A percentile compares a stretch with the other conserved stretches of the same genome.
These are phyloP conservation scores for Isoperla grammatica DNA, from an alignment of 2,888 invertebrate species.

Conservation along the genomic window DNA sequence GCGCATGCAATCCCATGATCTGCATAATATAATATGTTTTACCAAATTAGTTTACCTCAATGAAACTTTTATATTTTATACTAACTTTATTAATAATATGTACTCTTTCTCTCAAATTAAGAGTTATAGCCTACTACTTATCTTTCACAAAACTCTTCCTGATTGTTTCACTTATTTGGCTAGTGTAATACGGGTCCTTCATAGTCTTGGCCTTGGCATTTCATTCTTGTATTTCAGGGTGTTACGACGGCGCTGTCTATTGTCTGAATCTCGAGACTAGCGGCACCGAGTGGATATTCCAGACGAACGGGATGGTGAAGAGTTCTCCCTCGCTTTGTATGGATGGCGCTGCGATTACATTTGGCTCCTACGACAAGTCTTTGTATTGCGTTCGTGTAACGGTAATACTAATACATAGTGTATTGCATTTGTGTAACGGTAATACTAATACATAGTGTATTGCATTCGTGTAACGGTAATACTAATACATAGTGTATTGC, in stretches of 20 bases:
- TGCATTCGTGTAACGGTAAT: constrained; percentile 52
- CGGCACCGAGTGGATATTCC: constrained; percentile 54
- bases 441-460: constrained; percentile 51
- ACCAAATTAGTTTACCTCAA: too few relatives aligned
- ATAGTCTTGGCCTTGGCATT: too few relatives aligned
- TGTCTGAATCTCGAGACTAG: constrained; percentile 54
- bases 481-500: constrained; percentile 55
- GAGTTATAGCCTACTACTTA: too few relatives aligned
- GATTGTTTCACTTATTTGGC: too few relatives aligned
- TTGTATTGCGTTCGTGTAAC: constrained; percentile 53
- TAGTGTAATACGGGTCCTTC: too few relatives aligned
- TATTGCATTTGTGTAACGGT: constrained; percentile 55
- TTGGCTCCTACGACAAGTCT: constrained; percentile 67
- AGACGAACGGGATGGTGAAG: constrained; percentile 60
- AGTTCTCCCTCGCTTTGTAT: constrained; percentile 50
- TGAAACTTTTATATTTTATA: too few relatives aligned
- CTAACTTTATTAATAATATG: too few relatives aligned
- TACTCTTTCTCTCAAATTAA: too few relatives aligned
- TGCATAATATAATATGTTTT: too few relatives aligned
- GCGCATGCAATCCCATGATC: too few relatives aligned
- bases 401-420: constrained; percentile 53
- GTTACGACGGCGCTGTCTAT: constrained; percentile 69
- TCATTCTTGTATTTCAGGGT: too few relatives aligned
- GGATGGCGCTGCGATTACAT: constrained; percentile 47
- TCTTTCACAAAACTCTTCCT: too few relatives aligned